These are phyloP conservation scores for Alviniconcha strummeri DNA, from an alignment of 2,888 invertebrate genomes.

Conservation along the genomic window DNA sequence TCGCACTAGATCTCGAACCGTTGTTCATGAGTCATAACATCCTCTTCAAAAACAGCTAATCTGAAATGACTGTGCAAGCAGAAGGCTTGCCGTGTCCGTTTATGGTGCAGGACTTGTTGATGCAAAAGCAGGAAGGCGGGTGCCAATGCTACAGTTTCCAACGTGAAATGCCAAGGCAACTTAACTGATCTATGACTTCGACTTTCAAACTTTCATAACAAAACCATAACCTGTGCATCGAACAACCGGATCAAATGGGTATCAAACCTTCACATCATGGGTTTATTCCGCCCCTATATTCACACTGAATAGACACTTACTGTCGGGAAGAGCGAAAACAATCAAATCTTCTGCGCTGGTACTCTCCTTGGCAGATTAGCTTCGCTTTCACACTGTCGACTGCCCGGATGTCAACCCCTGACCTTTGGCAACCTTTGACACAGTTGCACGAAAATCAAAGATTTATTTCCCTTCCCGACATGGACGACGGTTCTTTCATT, in stretches of 20 bases:
- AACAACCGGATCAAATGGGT: too few species aligned
- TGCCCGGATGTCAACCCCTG: slow-evolving; percentile 37
- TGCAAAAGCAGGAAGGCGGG: slow-evolving; percentile 20
- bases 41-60: neutral
- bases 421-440: slow-evolving; percentile 31
- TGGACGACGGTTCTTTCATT: neutral
- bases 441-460: neutral
- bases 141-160: slow-evolving; percentile 28
- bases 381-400: slow-evolving; percentile 31
- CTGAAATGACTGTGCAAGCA: neutral
- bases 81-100: neutral
- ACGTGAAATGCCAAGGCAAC: slow-evolving; percentile 7
- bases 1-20: too few species aligned
- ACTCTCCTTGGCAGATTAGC: slow-evolving; percentile 22
- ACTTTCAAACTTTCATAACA: slow-evolving; percentile 24
- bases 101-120: neutral
- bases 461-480: slow-evolving; percentile 8
- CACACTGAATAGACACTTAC: neutral
- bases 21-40: neutral
- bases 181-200: slow-evolving; percentile 4
- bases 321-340: neutral
- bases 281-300: too few species aligned
- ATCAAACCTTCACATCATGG: too few species aligned
- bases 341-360: neutral
- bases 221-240: neutral